Evolutionary conservation across 35 echinoderm and acorn worm genomes (phyloP).

Genomic region (Anneissia japonica): DNA sequence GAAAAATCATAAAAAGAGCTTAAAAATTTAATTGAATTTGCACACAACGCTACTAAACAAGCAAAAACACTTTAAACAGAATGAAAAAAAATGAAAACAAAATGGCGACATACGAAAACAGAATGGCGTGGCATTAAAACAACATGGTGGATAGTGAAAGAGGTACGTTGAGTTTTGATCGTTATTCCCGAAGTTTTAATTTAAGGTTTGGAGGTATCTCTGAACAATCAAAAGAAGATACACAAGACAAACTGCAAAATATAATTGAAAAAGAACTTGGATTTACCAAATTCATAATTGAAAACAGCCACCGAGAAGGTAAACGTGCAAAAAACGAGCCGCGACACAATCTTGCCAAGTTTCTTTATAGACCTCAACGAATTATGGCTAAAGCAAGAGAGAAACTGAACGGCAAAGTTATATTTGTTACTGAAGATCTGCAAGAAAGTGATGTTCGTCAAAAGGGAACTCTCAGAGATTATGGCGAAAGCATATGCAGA

Average conservation of each 20-base stretch:
- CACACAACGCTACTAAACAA: neutral
- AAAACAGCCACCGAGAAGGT: slow-evolving; percentile 21
- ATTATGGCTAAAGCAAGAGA: neutral
- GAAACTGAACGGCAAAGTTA: neutral
- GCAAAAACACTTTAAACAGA: neutral
- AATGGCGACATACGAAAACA: neutral
- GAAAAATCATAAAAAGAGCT: slow-evolving; percentile 23
- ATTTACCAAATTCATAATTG: neutral
- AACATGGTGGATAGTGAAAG: neutral
- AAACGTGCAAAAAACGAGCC: neutral
- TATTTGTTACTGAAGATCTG: slow-evolving; percentile 38
- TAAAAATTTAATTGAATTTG: neutral
- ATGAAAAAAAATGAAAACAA: slow-evolving; percentile 2
- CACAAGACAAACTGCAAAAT: neutral
- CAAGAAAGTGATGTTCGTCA: slow-evolving; percentile 4
- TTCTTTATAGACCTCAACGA: slow-evolving; percentile 15
- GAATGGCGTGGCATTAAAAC: no score
- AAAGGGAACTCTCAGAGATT: neutral
- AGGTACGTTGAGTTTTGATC: neutral
- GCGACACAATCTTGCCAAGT: slow-evolving; percentile 18
- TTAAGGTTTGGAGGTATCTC: slow-evolving; percentile 21
- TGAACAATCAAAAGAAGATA: slow-evolving; percentile 4
- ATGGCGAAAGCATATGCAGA: slow-evolving; percentile 24
- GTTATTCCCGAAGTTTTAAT: slow-evolving; percentile 18
- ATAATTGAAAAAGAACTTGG: slow-evolving; percentile 6